Conservation (phyloP, 2,113 vertebrate genomes). For the Ciconia maguari region DNA sequence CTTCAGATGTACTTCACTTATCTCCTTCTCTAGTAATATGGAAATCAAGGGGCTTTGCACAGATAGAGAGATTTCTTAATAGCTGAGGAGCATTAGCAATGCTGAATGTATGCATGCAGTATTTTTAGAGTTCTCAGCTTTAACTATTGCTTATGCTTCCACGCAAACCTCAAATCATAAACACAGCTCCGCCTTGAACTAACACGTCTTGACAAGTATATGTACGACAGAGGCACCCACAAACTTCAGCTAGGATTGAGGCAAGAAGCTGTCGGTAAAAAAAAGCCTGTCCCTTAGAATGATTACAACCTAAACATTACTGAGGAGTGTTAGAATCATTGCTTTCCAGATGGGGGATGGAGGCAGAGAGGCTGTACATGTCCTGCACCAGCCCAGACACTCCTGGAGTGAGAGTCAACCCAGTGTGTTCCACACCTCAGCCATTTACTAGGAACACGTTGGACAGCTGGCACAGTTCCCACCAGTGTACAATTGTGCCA, state of each 20-base stretch:
- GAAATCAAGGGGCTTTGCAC: not conserved
- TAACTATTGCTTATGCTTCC: not conserved
- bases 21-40: not conserved
- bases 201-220: not conserved
- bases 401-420: not conserved
- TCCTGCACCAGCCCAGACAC: not conserved
- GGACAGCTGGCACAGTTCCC: not conserved
- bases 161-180: not conserved
- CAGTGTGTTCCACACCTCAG: not conserved
- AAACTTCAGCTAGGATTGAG: not conserved
- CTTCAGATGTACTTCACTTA: not conserved
- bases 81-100: not conserved
- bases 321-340: not conserved
- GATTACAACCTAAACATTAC: not conserved
- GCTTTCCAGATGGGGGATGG: not conserved
- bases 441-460: rapidly evolving
- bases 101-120: not conserved
- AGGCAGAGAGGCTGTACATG: not conserved
- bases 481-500: not conserved
- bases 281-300: not conserved
- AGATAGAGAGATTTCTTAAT: not conserved
- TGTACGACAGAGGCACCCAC: not conserved
- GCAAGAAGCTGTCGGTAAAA: not conserved
- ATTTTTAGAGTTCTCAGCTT: not conserved
- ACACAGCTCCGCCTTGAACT: not conserved